Conservation (phyloP, 2,113 vertebrate species). For the Carlito syrichta region DNA sequence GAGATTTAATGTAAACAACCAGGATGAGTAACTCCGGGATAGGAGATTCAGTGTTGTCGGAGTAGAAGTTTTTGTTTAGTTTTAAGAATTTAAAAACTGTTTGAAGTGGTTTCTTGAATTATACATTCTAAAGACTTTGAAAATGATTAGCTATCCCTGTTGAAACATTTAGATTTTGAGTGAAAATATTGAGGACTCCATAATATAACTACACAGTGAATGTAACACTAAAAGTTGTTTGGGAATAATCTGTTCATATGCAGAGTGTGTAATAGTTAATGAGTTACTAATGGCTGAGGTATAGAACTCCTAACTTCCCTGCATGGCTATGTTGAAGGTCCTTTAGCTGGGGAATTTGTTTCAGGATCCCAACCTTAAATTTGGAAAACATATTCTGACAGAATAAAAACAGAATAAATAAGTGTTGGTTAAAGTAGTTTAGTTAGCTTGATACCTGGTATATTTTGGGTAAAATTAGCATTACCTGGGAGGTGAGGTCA, state of each 20-base stretch:
- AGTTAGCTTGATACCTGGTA: background rate
- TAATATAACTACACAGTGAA: background rate
- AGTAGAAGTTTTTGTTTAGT: background rate
- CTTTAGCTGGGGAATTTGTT: background rate
- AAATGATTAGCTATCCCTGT: background rate
- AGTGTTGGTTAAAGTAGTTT: background rate
- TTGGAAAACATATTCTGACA: background rate
- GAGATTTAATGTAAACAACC: background rate
- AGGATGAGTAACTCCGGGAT: background rate
- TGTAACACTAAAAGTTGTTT: background rate
- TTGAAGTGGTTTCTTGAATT: background rate
- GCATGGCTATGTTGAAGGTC: background rate
- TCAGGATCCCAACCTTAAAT: background rate
- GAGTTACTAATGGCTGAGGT: background rate
- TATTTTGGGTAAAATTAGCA: background rate
- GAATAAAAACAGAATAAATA: background rate
- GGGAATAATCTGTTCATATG: background rate
- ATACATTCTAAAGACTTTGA: background rate
- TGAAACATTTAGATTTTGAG: constrained; percentile 28
- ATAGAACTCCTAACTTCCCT: background rate
- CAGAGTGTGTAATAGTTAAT: background rate
- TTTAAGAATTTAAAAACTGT: constrained; percentile 1
- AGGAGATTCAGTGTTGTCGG: background rate
- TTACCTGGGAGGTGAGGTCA: background rate
- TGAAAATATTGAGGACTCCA: background rate